Evolutionary conservation across 2,113 vertebrate species (phyloP).

Genomic region (Orcinus orca): DNA sequence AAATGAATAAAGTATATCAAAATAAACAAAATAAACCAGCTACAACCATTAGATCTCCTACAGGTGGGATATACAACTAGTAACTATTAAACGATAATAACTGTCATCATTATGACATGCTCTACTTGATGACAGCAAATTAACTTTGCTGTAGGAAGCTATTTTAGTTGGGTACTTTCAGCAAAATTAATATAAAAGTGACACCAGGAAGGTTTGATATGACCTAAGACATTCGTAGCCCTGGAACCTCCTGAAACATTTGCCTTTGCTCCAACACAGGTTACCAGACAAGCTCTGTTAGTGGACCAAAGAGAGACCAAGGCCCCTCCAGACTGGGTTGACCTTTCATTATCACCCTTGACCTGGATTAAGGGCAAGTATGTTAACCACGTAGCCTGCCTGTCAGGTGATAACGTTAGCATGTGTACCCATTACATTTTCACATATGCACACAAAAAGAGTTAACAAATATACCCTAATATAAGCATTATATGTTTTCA

Average conservation of each 20-base stretch:
- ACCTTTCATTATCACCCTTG: background rate
- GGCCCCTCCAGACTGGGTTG: background rate
- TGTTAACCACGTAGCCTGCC: background rate
- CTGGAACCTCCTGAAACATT: background rate
- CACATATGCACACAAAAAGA: background rate
- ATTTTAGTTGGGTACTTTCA: background rate
- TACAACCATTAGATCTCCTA: background rate
- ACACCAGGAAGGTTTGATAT: background rate
- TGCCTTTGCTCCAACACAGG: background rate
- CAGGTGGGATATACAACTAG: background rate
- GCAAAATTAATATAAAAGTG: background rate
- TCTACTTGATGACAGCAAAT: background rate
- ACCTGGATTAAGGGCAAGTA: background rate
- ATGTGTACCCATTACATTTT: background rate
- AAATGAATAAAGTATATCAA: conserved; percentile 13
- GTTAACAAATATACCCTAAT: conserved; percentile 3
- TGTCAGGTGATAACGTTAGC: background rate
- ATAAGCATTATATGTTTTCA: background rate
- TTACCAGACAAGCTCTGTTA: background rate
- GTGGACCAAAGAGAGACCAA: background rate
- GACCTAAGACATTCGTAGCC: background rate
- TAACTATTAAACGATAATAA: background rate
- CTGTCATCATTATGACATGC: background rate
- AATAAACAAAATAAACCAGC: conserved; percentile 27
- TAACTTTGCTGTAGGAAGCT: background rate